Conservation (phyloP, 2,797 vertebrate genomes). For the Gymnopithys bicolor region DNA sequence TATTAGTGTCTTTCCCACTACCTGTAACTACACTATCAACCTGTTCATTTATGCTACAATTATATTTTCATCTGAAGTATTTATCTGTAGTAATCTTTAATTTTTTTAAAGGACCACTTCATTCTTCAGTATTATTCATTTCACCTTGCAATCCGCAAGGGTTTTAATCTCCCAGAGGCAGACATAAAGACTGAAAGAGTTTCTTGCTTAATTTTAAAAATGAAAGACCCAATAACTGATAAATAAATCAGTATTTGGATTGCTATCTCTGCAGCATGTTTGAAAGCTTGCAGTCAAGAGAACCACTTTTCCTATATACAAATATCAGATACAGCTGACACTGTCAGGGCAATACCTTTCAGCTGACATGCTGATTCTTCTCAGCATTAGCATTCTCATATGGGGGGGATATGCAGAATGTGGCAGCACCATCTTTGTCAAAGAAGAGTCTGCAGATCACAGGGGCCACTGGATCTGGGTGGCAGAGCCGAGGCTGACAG, state of each 20-base stretch:
- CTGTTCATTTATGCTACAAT: not conserved
- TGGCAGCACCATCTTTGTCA: not conserved
- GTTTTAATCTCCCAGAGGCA: not conserved
- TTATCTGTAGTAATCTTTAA: not conserved
- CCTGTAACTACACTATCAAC: not conserved
- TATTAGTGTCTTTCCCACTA: not conserved
- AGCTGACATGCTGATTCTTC: not conserved
- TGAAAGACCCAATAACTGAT: not conserved
- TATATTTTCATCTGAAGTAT: not conserved
- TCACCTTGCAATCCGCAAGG: not conserved
- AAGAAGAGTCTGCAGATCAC: not conserved
- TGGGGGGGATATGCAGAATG: accelerated
- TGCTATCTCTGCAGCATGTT: not conserved
- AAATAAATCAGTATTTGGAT: not conserved
- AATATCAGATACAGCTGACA: not conserved
- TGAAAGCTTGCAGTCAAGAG: not conserved
- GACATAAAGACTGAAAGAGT: not conserved
- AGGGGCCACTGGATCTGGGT: not conserved
- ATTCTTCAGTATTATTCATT: not conserved
- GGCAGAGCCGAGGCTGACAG: not conserved
- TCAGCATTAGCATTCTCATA: not conserved
- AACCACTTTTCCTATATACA: not conserved
- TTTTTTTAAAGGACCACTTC: not conserved
- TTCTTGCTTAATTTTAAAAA: not conserved
- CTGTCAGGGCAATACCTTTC: not conserved